These are phyloP conservation scores for Lepidurus packardi DNA, from an alignment of 1,140 invertebrate genomes.

Conservation along the genomic window DNA sequence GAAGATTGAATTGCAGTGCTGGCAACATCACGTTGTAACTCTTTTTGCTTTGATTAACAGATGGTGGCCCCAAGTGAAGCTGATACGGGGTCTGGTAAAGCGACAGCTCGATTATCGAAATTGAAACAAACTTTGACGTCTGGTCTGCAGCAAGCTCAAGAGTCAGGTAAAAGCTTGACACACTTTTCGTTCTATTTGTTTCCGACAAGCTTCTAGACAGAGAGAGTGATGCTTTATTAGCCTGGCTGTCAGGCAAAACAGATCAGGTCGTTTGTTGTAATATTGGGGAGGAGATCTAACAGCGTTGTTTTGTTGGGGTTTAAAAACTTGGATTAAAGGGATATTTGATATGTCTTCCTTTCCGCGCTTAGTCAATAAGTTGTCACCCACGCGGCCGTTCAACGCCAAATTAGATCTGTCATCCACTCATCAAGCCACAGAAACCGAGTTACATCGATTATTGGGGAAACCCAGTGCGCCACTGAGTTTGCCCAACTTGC, in stretches of 20 bases:
- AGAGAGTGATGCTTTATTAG: not conserved
- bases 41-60: not conserved
- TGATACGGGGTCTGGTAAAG: not conserved
- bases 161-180: conserved; percentile 11
- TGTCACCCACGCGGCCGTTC: conserved; percentile 16
- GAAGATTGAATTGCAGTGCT: not conserved
- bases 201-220: not conserved
- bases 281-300: not conserved
- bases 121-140: conserved; percentile 10
- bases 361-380: not conserved
- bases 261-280: not conserved
- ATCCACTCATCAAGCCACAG: not conserved
- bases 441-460: not conserved
- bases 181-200: not conserved
- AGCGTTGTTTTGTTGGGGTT: no score
- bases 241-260: not conserved
- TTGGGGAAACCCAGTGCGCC: conserved; percentile 13
- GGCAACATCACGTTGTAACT: not conserved
- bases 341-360: not conserved
- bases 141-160: conserved; percentile 3
- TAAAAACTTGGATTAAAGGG: not conserved
- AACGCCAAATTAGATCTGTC: conserved; percentile 21
- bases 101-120: conserved; percentile 18
- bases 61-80: not conserved
- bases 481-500: conserved; percentile 9